A percentile compares a stretch with the other conserved stretches of the same genome.
Conservation (phyloP, 2,888 invertebrate genomes). For the Monochamus alternatus region DNA sequence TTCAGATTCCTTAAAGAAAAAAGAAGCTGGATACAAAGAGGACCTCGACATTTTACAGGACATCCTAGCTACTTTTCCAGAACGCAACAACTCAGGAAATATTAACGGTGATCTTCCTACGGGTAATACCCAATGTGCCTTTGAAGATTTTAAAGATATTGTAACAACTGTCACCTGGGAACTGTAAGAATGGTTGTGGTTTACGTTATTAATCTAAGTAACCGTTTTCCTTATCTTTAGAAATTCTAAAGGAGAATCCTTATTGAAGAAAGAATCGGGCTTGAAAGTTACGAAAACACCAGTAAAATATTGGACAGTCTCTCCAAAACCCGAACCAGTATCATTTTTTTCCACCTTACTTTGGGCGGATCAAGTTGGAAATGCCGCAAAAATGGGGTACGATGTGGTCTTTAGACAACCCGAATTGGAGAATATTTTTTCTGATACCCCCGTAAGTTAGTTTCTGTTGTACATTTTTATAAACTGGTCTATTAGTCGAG, state of each 20-base stretch:
- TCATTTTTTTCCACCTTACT: conserved; percentile 76
- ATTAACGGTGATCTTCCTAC: conserved; percentile 73
- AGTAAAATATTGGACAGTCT: conserved; percentile 65
- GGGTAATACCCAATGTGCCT: conserved; percentile 74
- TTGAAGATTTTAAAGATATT: conserved; percentile 74
- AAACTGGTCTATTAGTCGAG: too few species aligned
- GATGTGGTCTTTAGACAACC: conserved; percentile 82
- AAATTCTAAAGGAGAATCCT: conserved; percentile 35
- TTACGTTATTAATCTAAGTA: not conserved
- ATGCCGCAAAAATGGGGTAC: conserved; percentile 81
- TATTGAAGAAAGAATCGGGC: conserved; percentile 42
- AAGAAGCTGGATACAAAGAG: conserved; percentile 75
- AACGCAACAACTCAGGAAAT: conserved; percentile 73
- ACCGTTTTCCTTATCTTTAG: conserved; percentile 39
- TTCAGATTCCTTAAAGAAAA: conserved; percentile 73
- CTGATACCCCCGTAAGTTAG: conserved; percentile 77
- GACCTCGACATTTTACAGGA: conserved; percentile 78
- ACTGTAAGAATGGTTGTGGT: conserved; percentile 75
- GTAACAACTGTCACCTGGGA: conserved; percentile 82
- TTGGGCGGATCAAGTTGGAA: conserved; percentile 83
- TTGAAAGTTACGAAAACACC: conserved; percentile 45
- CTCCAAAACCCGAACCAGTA: conserved; percentile 62
- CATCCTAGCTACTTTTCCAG: conserved; percentile 78
- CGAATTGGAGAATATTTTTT: conserved; percentile 75
- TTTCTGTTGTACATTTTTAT: not conserved